Base-by-base conservation (phyloP, 2,797 vertebrate species). In the Adelosebastes latens region DNA sequence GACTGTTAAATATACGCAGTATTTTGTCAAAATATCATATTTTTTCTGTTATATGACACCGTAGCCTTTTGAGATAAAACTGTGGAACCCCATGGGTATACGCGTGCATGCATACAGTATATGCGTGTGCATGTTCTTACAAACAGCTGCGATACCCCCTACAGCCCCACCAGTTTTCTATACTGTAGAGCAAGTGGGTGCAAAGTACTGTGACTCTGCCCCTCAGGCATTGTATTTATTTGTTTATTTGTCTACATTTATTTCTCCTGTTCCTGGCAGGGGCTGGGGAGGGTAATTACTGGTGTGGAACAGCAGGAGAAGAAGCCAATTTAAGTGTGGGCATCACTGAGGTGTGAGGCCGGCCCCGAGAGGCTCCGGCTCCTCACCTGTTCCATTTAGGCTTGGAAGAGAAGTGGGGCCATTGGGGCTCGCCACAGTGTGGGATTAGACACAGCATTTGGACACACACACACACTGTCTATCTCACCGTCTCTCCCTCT, bases 271-370 rank as follows among this genome's bases (percentile, higher is more conserved):
- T 84, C 66, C 66, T 88, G 80, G 32, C 56, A 78, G 67, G 59
- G 81, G 71, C 69, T 83, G 70, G 65, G 88, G 88, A 88, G 87
- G 77, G 87, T 89, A 91, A 92, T 93, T 92, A 93, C 89, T 93
- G 89, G 79, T 92, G 89, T 90, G 89, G 91, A 94, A 93, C 90
- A 86, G 78, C 71, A 79, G 75, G 85, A 90, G 85, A 89, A 89
- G 89, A 92, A 93, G 91, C 86, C 93, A 91, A 93, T 94, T 94
- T 94, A 89, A 90, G 88, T 77, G 79, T 84, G 82, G 89, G 85
- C 82, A 71, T 79, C 79, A 81, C 78, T 87, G 88, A 89, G 88
- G 88, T 94, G 91, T 90, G 87, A 92, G 92, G 87, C 80, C 27
- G 3, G 83, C 81, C 90, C 87, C 79, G 3, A 73, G 87, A 83